phyloP scores from a whole-genome alignment of 2,888 invertebrate species.

The Megalurothrips usitatus region DNA sequence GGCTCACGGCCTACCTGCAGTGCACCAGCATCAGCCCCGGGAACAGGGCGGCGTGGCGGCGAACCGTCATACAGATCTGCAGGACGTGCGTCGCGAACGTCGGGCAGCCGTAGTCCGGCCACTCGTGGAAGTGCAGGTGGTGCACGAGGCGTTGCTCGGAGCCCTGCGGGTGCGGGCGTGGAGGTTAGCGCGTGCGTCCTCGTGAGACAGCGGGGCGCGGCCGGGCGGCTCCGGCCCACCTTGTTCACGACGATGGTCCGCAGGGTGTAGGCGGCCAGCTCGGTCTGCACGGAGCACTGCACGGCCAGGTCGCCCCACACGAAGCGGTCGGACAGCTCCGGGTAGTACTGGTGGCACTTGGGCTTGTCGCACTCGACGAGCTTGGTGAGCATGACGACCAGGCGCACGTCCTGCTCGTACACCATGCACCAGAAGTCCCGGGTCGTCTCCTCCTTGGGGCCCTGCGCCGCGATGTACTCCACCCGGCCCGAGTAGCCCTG shows the following conservation, averaged over 20 bases:
- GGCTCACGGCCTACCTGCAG: slow-evolving; percentile 67
- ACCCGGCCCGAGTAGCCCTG: neutral
- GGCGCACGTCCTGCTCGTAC: slow-evolving; percentile 9
- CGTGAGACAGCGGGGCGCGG: neutral
- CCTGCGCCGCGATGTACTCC: slow-evolving; percentile 17
- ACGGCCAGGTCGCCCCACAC: slow-evolving; percentile 58
- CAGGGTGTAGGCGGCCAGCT: slow-evolving; percentile 57
- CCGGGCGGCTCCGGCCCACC: slow-evolving; percentile 43
- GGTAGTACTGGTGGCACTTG: slow-evolving; percentile 68
- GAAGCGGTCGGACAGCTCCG: slow-evolving; percentile 55
- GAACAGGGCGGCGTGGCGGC: slow-evolving; percentile 49
- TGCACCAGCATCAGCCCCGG: slow-evolving; percentile 60
- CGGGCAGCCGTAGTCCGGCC: slow-evolving; percentile 71
- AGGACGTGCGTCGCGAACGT: slow-evolving; percentile 57
- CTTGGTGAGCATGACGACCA: neutral
- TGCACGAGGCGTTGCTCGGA: slow-evolving; percentile 49
- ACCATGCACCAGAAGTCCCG: slow-evolving; percentile 14
- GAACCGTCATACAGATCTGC: slow-evolving; percentile 53
- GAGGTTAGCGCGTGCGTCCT: neutral
- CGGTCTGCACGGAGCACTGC: slow-evolving; percentile 51
- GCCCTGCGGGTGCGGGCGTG: slow-evolving; percentile 42
- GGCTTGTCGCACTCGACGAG: slow-evolving; percentile 37
- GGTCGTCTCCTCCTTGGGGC: neutral
- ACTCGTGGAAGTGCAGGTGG: slow-evolving; percentile 65
- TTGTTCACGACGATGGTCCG: slow-evolving; percentile 56